phyloP scores from a whole-genome alignment of 2,797 vertebrate species.

The Bradypus variegatus region DNA sequence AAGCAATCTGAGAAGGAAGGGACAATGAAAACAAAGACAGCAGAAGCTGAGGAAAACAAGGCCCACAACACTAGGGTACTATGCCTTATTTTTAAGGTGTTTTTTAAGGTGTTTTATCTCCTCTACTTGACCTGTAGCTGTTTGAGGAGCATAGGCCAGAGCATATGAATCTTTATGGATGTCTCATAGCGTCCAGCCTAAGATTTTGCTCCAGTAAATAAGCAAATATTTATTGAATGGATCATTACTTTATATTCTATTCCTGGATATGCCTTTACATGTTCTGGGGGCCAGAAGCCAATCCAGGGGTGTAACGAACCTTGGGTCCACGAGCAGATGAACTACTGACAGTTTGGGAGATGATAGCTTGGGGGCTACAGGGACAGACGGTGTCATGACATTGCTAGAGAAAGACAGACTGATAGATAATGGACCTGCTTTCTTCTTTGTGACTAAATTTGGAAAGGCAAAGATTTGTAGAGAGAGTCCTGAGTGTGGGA shows the following conservation, averaged over 20 bases:
- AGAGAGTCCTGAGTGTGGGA: background rate
- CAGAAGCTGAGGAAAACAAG: too few relatives aligned
- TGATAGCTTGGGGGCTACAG: background rate
- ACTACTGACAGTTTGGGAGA: background rate
- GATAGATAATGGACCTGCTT: too few relatives aligned
- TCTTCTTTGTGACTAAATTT: too few relatives aligned
- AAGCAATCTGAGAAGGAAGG: background rate
- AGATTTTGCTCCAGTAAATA: background rate
- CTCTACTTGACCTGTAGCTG: background rate
- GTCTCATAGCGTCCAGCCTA: background rate
- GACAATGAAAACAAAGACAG: background rate
- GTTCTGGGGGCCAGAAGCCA: background rate
- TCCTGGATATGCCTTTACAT: background rate
- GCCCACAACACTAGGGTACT: fast-evolving
- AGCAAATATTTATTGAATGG: background rate
- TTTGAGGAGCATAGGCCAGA: background rate
- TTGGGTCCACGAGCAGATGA: background rate
- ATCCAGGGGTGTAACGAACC: background rate
- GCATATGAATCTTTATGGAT: background rate
- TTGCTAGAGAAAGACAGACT: background rate
- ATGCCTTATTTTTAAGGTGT: background rate
- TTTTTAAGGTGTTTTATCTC: background rate
- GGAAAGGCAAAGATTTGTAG: background rate
- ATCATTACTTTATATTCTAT: background rate
- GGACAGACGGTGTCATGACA: background rate